Base-by-base conservation (phyloP, 1,140 invertebrate species). In the Bombus cullumanus region DNA sequence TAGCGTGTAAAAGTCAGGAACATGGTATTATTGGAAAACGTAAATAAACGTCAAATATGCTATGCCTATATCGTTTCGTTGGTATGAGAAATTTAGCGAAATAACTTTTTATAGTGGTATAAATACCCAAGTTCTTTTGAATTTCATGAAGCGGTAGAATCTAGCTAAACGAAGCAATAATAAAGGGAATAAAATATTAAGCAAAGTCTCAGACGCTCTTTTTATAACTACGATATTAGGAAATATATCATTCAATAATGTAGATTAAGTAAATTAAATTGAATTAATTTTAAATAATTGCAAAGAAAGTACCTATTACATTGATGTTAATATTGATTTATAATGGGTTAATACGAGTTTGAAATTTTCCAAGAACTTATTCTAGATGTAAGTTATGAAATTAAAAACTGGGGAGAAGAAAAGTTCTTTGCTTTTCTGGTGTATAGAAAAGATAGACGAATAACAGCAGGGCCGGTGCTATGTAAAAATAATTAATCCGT, bases 401-500 rank as follows among this genome's bases (percentile, higher is more conserved):
- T 41, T 41, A 25, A 68, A 47, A 28, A 37, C 15, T 8, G 12
- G 31, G 3, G 15, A 28, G 62, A 28, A 34, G 10, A 18, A 8
- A 34, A 66, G 64, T 34, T 79, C 39, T 31, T 31, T 28, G 22
- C 9, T 78, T 76, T 57, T 8, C 31, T 22, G 25, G 39, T 31
- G n/a, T 64, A 59, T 34, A 31, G 12, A 22, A 15, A 41, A 78
- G 47, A n/a, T 41, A 15, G 68, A 37, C 41, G n/a, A 25, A 59
- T 31, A 69, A 39, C 13, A 68, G 31, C 13, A 28, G 18, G 37
- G 41, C 34, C 15, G 28, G 12, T 13, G 66, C 39, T 59, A 80
- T 85, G 68, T 85, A 80, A 81, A 85, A 81, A 81, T 85, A 85
- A 73, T 79, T 85, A 64, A 85, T 66, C 78, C 78, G 47, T 57